Conservation (phyloP, 1,140 invertebrate genomes). For the Megathymus violae region DNA sequence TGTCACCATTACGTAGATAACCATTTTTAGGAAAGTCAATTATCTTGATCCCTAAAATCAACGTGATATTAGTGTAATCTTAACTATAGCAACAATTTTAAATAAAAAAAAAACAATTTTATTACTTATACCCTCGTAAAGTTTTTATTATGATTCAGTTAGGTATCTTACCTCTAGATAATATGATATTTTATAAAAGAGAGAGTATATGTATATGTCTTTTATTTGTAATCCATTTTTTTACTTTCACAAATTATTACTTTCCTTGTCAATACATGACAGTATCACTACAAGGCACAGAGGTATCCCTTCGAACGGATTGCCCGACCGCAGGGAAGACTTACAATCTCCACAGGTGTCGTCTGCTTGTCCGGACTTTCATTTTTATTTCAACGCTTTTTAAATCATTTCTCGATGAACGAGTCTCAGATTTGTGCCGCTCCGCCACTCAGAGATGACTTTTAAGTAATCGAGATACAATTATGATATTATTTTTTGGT, state of each 20-base stretch:
- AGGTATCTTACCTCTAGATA: too few species aligned
- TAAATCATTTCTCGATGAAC: slow-evolving; percentile 33
- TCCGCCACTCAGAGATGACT: slow-evolving; percentile 24
- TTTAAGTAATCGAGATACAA: slow-evolving; percentile 29
- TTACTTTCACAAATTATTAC: slow-evolving; percentile 1
- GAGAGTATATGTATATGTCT: not conserved
- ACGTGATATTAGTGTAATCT: too few species aligned
- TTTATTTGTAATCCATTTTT: not conserved
- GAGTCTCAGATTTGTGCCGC: slow-evolving; percentile 22
- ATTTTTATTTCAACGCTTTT: slow-evolving; percentile 49
- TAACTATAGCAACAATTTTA: too few species aligned
- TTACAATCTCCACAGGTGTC: slow-evolving; percentile 74
- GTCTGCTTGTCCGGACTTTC: slow-evolving; percentile 55
- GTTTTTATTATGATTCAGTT: too few species aligned
- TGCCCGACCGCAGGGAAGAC: slow-evolving; percentile 70
- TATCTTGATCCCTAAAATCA: too few species aligned
- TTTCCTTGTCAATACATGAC: slow-evolving; percentile 25
- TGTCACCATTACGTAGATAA: too few species aligned
- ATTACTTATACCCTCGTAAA: too few species aligned
- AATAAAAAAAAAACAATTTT: too few species aligned
- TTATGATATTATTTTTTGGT: slow-evolving; percentile 32
- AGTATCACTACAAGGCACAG: slow-evolving; percentile 32
- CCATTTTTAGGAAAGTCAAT: too few species aligned
- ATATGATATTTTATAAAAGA: not conserved
- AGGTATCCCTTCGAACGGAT: slow-evolving; percentile 17